Evolutionary conservation across 35 echinoderm and acorn worm genomes (phyloP).

Genomic region (Apostichopus japonicus): DNA sequence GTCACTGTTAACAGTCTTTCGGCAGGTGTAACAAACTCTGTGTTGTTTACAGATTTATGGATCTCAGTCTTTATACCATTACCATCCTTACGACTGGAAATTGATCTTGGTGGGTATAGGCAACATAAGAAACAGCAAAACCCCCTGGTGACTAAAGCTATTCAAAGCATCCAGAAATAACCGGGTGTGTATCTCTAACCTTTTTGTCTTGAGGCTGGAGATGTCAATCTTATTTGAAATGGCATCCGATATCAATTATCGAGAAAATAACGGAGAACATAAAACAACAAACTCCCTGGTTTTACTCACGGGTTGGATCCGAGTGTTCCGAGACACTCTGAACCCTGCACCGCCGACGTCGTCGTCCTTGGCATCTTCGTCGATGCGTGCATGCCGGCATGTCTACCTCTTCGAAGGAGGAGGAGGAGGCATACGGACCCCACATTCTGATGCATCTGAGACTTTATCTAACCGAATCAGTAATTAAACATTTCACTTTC

Average conservation of each 20-base stretch:
- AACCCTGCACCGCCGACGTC: not conserved
- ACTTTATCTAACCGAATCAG: not conserved
- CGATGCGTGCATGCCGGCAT: not conserved
- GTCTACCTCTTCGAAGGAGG: not conserved
- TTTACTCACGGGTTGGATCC: not conserved
- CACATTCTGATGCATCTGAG: not conserved
- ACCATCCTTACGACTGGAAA: too few relatives aligned
- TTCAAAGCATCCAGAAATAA: not conserved
- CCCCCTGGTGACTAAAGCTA: not conserved
- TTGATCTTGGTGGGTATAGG: too few relatives aligned
- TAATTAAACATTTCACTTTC: not conserved
- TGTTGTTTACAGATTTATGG: too few relatives aligned
- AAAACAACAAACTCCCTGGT: constrained; percentile 8
- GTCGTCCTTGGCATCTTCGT: not conserved
- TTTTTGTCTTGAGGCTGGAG: not conserved
- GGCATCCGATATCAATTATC: constrained; percentile 12
- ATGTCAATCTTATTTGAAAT: constrained; percentile 4
- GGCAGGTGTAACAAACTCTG: too few relatives aligned
- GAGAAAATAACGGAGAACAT: not conserved
- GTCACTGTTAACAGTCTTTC: too few relatives aligned
- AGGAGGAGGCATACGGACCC: not conserved
- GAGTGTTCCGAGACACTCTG: not conserved
- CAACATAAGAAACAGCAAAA: too few relatives aligned
- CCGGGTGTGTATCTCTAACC: not conserved
- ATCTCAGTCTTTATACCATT: too few relatives aligned